phyloP scores from a whole-genome alignment of 2,888 invertebrate species.

The Spodoptera picta region DNA sequence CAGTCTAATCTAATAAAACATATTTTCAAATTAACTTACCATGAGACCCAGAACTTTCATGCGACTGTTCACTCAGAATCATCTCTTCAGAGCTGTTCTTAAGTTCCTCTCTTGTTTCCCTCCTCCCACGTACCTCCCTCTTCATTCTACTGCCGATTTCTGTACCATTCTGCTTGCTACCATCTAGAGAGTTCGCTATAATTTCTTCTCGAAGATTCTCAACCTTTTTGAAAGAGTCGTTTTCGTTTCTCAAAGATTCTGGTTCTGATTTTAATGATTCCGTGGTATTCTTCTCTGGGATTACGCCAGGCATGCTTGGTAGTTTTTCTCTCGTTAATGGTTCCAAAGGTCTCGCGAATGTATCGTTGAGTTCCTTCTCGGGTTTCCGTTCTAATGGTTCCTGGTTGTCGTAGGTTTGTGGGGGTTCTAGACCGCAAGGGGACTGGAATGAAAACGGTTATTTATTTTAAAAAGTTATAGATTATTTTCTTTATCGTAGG shows the following conservation, averaged over 20 bases:
- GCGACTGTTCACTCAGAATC: slow-evolving; percentile 65
- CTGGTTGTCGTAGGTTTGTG: slow-evolving; percentile 80
- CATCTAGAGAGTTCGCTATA: slow-evolving; percentile 72
- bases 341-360: slow-evolving; percentile 70
- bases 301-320: slow-evolving; percentile 68
- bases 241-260: slow-evolving; percentile 54
- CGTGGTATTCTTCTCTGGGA: slow-evolving; percentile 73
- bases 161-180: slow-evolving; percentile 71
- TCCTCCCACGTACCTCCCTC: slow-evolving; percentile 56
- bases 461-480: too few species aligned
- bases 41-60: slow-evolving; percentile 62
- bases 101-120: slow-evolving; percentile 71
- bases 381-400: slow-evolving; percentile 77
- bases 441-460: slow-evolving; percentile 62
- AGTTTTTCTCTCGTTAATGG: slow-evolving; percentile 69
- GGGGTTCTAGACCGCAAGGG: slow-evolving; percentile 79
- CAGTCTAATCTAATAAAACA: not conserved
- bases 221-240: slow-evolving; percentile 67
- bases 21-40: slow-evolving; percentile 57
- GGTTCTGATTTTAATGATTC: slow-evolving; percentile 64
- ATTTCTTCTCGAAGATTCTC: slow-evolving; percentile 69
- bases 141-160: slow-evolving; percentile 63
- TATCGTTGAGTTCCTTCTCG: slow-evolving; percentile 80
- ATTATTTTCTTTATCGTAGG: too few species aligned
- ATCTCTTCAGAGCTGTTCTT: slow-evolving; percentile 75